Percentiles rank a stretch among this genome's conserved stretches.
These are phyloP conservation scores for Drosophila maculinotata DNA, from an alignment of 2,888 invertebrate genomes.

Conservation along the genomic window DNA sequence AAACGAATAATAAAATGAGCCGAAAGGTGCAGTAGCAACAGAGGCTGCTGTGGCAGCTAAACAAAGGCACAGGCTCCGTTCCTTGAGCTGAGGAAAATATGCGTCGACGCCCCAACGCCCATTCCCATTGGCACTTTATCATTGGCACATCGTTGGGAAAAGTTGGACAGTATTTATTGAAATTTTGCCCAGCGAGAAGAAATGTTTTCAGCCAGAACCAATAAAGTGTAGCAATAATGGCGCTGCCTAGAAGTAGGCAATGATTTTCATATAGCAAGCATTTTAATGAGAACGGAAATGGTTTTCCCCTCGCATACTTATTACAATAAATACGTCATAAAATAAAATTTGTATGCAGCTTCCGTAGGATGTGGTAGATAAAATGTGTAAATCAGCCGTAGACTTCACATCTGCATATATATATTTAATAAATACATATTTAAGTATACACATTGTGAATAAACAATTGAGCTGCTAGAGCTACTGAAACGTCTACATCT, in stretches of 20 bases:
- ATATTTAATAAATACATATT: not conserved
- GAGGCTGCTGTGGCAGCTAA: slow-evolving; percentile 21
- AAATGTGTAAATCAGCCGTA: slow-evolving; percentile 37
- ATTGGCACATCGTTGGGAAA: slow-evolving; percentile 77
- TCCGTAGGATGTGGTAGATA: slow-evolving; percentile 15
- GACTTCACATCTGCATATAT: slow-evolving; percentile 2
- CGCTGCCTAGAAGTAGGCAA: slow-evolving; percentile 66
- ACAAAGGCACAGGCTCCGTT: slow-evolving; percentile 38
- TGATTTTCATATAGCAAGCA: slow-evolving; percentile 16
- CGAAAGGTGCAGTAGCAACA: slow-evolving; percentile 32
- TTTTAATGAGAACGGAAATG: slow-evolving; percentile 25
- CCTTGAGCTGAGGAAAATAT: slow-evolving; percentile 30
- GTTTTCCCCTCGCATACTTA: slow-evolving; percentile 20
- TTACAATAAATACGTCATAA: slow-evolving; percentile 67
- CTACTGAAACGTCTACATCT: not conserved
- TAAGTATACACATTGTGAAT: not conserved
- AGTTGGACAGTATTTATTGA: slow-evolving; percentile 70
- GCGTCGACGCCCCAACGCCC: slow-evolving; percentile 25
- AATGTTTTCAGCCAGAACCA: slow-evolving; percentile 16
- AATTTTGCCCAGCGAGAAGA: slow-evolving; percentile 41
- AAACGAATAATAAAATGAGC: slow-evolving; percentile 14
- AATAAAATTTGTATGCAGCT: slow-evolving; percentile 28
- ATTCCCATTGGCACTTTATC: slow-evolving; percentile 64
- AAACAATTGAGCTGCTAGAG: not conserved
- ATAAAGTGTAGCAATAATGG: slow-evolving; percentile 54